Base-by-base conservation (phyloP, 1,140 invertebrate species). In the Brachionus angularis region DNA sequence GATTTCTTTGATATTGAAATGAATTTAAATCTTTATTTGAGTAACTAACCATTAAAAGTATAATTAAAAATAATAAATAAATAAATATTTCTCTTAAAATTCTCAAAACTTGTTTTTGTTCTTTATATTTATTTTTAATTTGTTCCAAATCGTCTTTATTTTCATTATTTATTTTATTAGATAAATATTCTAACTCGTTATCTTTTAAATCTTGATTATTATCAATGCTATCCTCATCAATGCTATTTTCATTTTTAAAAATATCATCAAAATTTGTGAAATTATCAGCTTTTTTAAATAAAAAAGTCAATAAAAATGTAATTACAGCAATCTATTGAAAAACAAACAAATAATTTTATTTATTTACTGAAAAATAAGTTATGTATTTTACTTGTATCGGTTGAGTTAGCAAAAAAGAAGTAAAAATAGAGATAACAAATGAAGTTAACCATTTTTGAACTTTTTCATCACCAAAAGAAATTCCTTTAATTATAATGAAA, bases 381-480 rank as follows among this genome's bases (percentile, higher is more conserved):
- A 81, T 75, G 23, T 84, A 73, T 74, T 84, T 78, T 25, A 85
- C 79, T 76, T 79, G 80, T 29, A 85, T 79, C 7, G 85, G 85
- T 74, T 86, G 84, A 16, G 84, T 85, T 21, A 86, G 73, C 61
- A 86, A 79, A 12, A 85, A 77, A 1, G 84, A 85, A 50, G 80
- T 79, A 71, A 85, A 81, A 78, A 85, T 84, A 1, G 84, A 85
- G 1, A 85, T 76, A 42, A 85, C 58, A 72, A 85, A 79, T 2
- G 84, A 83, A 1, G 83, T 83, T 3, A 86, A 80, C 85, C 85
- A 86, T 75, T 85, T 83, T 53, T 80, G 80, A 36, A 81, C 82
- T 71, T 85, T 85, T 16, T 83, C 78, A 64, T 85, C 83, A 36
- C 83, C 81, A 76, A 86, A 86, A 72, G 77, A 78, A 44, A 85